Conservation (phyloP, 1,140 invertebrate species). For the Polypedilum vanderplanki region DNA sequence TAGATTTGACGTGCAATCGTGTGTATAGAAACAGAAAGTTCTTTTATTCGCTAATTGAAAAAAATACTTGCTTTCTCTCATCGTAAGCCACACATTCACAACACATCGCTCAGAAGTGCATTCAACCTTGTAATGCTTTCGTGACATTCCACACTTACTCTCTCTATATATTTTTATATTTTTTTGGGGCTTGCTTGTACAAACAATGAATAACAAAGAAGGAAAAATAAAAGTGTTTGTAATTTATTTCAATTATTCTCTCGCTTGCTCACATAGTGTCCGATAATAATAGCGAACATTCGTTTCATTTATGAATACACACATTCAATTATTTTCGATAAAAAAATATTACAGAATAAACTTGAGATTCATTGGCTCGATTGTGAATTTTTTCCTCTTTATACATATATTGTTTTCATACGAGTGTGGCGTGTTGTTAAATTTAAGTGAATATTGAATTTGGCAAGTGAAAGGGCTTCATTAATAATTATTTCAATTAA, state of each 20-base stretch:
- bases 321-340: not conserved
- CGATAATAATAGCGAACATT: not conserved
- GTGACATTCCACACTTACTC: slow-evolving; percentile 15
- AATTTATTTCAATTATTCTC: slow-evolving; percentile 20
- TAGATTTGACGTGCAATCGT: not conserved
- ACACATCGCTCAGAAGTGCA: slow-evolving; percentile 10
- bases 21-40: not conserved
- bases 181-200: not conserved
- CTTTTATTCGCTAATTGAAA: slow-evolving; percentile 14
- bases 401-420: not conserved
- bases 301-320: not conserved
- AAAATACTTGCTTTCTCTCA: not conserved
- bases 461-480: not conserved
- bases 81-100: not conserved
- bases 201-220: not conserved
- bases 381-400: not conserved
- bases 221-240: not conserved
- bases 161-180: not conserved
- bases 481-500: not conserved
- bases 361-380: not conserved
- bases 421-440: not conserved
- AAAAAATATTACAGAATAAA: not conserved
- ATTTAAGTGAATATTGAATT: not conserved
- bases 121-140: slow-evolving; percentile 18
- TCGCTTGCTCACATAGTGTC: not conserved